A percentile compares a stretch with the other conserved stretches of the same genome.
Conservation (phyloP, 2,797 vertebrate genomes). For the Poeciliopsis presidionis region DNA sequence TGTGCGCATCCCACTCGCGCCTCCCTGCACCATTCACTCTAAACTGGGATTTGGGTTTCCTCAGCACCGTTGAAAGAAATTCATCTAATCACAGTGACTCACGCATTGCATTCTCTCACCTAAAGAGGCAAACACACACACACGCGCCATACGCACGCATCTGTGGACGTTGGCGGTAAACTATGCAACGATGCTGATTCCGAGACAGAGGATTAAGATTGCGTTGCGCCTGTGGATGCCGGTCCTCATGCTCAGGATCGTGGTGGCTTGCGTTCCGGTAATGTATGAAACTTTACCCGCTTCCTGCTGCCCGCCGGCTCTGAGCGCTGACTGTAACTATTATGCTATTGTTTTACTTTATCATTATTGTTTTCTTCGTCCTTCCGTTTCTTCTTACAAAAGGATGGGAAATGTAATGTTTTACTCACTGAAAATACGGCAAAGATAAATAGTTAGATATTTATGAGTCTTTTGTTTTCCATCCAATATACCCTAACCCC, state of each 20-base stretch:
- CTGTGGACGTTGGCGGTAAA: slow-evolving; percentile 15
- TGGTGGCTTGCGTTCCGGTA: slow-evolving; percentile 84
- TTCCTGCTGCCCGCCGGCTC: neutral
- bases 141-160: neutral
- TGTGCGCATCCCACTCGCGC: neutral
- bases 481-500: neutral
- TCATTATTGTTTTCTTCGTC: neutral
- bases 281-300: slow-evolving; percentile 42
- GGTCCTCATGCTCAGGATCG: slow-evolving; percentile 94
- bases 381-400: neutral
- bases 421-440: neutral
- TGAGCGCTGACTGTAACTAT: neutral
- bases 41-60: neutral
- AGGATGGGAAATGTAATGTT: neutral
- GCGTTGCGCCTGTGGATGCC: slow-evolving; percentile 95
- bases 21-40: neutral
- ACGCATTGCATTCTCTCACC: neutral
- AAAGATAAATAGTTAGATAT: neutral
- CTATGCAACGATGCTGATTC: slow-evolving; percentile 84
- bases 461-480: neutral
- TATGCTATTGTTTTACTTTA: neutral
- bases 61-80: neutral
- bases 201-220: slow-evolving; percentile 93
- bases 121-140: slow-evolving; percentile 10
- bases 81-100: neutral